phyloP scores from a whole-genome alignment of 2,797 vertebrate species.

The Eremophila alpestris region DNA sequence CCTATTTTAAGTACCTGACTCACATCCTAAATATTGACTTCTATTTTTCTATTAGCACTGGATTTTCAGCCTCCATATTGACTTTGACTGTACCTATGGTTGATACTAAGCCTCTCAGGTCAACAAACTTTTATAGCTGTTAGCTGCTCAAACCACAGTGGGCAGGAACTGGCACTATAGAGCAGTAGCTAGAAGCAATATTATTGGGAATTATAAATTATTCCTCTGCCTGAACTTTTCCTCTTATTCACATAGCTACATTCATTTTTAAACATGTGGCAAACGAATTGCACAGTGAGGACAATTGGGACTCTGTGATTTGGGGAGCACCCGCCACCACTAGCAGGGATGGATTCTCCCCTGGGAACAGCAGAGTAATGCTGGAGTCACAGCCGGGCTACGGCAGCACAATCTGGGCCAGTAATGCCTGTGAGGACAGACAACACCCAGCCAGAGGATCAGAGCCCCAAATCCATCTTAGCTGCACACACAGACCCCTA shows the following conservation, averaged over 20 bases:
- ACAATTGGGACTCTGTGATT: conserved; percentile 59
- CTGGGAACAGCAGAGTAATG: not conserved
- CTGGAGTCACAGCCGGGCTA: not conserved
- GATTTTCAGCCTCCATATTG: conserved; percentile 80
- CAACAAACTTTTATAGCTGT: conserved; percentile 82
- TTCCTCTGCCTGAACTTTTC: conserved; percentile 65
- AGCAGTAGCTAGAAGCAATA: conserved; percentile 68
- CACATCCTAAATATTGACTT: conserved; percentile 81
- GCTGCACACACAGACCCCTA: not conserved
- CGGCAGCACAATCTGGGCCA: not conserved
- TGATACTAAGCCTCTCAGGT: conserved; percentile 81
- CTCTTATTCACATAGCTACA: conserved; percentile 62
- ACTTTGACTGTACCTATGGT: conserved; percentile 81
- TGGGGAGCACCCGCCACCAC: not conserved
- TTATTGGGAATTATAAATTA: conserved; percentile 63
- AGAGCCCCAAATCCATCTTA: conserved; percentile 7
- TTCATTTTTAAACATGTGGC: conserved; percentile 66
- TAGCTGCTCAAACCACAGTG: conserved; percentile 76
- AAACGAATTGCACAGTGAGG: conserved; percentile 7
- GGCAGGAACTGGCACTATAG: conserved; percentile 71
- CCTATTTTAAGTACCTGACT: conserved; percentile 80
- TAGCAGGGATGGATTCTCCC: conserved; percentile 6
- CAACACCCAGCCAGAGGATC: not conserved
- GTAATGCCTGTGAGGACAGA: not conserved
- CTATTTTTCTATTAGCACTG: conserved; percentile 81